Conservation (phyloP, 2,113 vertebrate genomes). For the Serinus canaria region DNA sequence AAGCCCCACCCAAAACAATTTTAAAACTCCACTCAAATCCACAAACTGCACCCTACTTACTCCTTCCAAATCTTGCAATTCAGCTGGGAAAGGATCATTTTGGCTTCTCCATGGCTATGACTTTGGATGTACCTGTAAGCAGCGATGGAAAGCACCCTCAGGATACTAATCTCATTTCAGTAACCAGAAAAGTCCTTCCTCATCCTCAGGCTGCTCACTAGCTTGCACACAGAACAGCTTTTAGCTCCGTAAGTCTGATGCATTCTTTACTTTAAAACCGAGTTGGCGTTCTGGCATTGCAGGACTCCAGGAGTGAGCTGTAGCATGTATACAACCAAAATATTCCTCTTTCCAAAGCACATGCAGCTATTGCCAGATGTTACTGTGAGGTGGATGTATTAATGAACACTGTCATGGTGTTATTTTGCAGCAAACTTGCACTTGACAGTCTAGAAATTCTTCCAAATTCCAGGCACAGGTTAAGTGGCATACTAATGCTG, state of each 20-base stretch:
- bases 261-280: accelerated
- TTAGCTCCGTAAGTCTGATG: neutral
- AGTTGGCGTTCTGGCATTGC: neutral
- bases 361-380: neutral
- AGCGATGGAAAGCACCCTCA: neutral
- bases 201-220: neutral
- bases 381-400: neutral
- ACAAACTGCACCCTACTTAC: neutral
- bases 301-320: neutral
- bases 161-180: neutral
- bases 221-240: neutral
- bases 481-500: neutral
- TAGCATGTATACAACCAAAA: neutral
- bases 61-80: neutral
- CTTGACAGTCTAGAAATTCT: neutral
- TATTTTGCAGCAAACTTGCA: neutral
- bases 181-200: neutral
- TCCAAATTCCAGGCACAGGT: neutral
- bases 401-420: neutral
- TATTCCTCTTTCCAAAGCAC: neutral
- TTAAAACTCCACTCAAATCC: accelerated
- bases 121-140: neutral
- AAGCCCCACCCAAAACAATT: neutral
- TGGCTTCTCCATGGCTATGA: accelerated
- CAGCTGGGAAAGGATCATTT: neutral